Evolutionary conservation across 2,797 vertebrate species (phyloP).

Genomic region (Columba guinea): DNA sequence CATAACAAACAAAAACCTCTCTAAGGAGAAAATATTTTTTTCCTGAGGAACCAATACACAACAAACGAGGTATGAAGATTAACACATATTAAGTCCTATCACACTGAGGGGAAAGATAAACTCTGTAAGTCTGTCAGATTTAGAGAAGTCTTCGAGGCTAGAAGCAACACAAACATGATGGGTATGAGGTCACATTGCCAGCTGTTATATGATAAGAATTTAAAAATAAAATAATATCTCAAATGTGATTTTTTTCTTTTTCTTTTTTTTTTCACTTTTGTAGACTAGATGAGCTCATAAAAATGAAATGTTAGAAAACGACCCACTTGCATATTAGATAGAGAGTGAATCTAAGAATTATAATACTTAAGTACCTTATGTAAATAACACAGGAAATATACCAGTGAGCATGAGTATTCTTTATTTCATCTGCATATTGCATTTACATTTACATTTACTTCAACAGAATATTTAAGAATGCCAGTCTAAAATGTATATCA

Average conservation of each 20-base stretch:
- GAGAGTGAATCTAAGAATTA: not conserved
- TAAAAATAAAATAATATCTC: not conserved
- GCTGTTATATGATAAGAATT: not conserved
- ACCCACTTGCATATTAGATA: not conserved
- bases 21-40: not conserved
- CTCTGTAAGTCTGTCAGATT: not conserved
- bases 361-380: not conserved
- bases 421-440: not conserved
- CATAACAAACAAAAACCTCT: conserved; percentile 27
- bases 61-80: conserved; percentile 1
- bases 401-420: not conserved
- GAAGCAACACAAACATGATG: not conserved
- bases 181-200: not conserved
- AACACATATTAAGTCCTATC: conserved; percentile 33
- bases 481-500: not conserved
- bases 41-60: not conserved
- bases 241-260: not conserved
- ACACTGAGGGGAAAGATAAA: conserved; percentile 18
- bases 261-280: not conserved
- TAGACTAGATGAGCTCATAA: not conserved
- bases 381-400: not conserved
- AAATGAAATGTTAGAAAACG: not conserved
- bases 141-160: not conserved
- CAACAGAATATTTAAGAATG: not conserved
- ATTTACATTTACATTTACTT: not conserved